phyloP scores from a whole-genome alignment of 2,797 vertebrate genomes.

The Selene dorsalis region DNA sequence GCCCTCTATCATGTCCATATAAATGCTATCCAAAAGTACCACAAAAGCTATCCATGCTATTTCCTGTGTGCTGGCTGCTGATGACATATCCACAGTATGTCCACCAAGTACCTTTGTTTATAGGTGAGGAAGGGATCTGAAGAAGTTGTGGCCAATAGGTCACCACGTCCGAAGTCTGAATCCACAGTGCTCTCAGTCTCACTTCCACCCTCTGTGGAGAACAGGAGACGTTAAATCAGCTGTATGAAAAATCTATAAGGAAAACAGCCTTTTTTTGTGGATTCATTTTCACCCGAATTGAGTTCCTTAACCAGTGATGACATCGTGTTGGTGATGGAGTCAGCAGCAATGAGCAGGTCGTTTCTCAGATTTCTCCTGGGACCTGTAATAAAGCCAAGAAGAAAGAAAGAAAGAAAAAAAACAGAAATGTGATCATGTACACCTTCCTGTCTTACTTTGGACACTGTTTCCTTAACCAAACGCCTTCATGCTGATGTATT shows the following conservation, averaged over 20 bases:
- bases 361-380: constrained; percentile 97
- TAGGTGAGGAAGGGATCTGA: constrained; percentile 91
- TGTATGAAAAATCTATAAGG: background rate
- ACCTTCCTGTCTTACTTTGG: background rate
- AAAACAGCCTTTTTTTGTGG: background rate
- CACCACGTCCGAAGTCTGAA: constrained; percentile 89
- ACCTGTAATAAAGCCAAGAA: constrained; percentile 85
- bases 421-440: background rate
- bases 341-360: constrained; percentile 96
- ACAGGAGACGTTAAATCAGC: constrained; percentile 10
- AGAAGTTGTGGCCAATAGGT: constrained; percentile 88
- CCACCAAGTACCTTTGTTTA: constrained; percentile 85
- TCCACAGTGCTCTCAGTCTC: constrained; percentile 93
- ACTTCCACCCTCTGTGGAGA: constrained; percentile 88
- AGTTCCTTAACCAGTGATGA: constrained; percentile 97
- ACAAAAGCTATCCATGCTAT: background rate
- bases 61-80: background rate
- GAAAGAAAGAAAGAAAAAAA: background rate
- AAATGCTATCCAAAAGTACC: background rate
- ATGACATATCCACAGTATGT: background rate
- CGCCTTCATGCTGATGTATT: background rate
- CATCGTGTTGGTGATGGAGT: constrained; percentile 99
- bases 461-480: background rate
- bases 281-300: constrained; percentile 88
- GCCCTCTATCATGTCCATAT: background rate